Evolutionary conservation across 2,797 vertebrate genomes (phyloP), one percentile per base, ranked within the genome.

Genomic region (Mareca strepera): DNA sequence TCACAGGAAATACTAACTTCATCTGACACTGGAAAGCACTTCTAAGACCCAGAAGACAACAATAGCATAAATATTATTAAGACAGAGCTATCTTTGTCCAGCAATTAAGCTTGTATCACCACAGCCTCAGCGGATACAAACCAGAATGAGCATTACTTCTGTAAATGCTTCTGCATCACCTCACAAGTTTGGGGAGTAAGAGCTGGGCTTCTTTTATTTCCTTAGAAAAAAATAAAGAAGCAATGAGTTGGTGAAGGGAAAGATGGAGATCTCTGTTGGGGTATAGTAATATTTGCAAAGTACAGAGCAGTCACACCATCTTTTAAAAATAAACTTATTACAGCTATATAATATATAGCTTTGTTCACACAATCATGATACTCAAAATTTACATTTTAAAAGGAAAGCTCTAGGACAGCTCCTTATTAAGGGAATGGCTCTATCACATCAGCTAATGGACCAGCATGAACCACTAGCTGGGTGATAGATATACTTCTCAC

Each of bases 1-100:
- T 48, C 29, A 82, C 86, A 88, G 86, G 80, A 92, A 92, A 93
- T 53, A 31, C 15, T 86, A 29, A 88, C 85, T 92, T 89, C 83
- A 29, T 58, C 68, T 92, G 73, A 72, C 66, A 39, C 37, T 69
- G 29, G 62, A 74, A 91, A 93, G 17, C 29, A 83, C 39, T 96
- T 85, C 58, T 80, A 86, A 96, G 87, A 75, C 23, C 33, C 35
- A 17, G 43, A 70, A 83, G 68, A 81, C 59, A 96, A 50, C 17
- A 87, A 55, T 7, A 68, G 17, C 9, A 33, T 64, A 82, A 92
- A 90, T 82, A 82, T 39, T 80, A 53, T 62, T 55, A 68, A 82
- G 83, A 63, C 56, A 82, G 52, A 82, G 31, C 10, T 92, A 18
- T 82, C 52, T 82, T 85, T 73, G 39, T 56, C 63, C 39, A 73